These are phyloP conservation scores for Pipistrellus pipistrellus DNA, from an alignment of 2,797 vertebrate species.

Conservation along the genomic window DNA sequence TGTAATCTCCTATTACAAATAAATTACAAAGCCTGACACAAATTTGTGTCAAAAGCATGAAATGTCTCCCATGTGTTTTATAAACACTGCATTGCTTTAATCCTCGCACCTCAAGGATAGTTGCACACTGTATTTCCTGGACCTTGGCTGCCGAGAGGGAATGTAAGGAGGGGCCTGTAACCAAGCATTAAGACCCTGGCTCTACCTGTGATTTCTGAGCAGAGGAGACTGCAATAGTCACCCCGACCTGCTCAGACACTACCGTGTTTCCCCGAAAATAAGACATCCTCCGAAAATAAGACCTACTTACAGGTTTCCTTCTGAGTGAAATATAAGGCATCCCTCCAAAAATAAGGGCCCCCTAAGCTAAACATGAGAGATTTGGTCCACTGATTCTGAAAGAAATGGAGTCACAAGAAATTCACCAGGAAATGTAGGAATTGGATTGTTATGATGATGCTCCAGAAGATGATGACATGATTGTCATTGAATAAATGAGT, in stretches of 20 bases:
- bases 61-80: not conserved
- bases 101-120: not conserved
- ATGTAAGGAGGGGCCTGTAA: not conserved
- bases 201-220: not conserved
- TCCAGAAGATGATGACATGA: no score
- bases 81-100: not conserved
- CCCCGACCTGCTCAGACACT: not conserved
- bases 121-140: not conserved
- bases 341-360: no score
- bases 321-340: no score
- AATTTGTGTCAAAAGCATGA: slow-evolving; percentile 29
- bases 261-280: no score
- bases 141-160: not conserved
- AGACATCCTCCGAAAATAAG: no score
- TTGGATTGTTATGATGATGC: no score
- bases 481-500: no score
- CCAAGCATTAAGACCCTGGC: not conserved
- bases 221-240: not conserved
- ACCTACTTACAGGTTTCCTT: no score
- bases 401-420: no score
- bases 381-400: no score
- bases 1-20: not conserved
- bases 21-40: not conserved
- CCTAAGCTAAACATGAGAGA: no score
- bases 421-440: no score